Base-by-base conservation (phyloP, 2,113 vertebrate species). In the Rhegmatorhina hoffmannsi region DNA sequence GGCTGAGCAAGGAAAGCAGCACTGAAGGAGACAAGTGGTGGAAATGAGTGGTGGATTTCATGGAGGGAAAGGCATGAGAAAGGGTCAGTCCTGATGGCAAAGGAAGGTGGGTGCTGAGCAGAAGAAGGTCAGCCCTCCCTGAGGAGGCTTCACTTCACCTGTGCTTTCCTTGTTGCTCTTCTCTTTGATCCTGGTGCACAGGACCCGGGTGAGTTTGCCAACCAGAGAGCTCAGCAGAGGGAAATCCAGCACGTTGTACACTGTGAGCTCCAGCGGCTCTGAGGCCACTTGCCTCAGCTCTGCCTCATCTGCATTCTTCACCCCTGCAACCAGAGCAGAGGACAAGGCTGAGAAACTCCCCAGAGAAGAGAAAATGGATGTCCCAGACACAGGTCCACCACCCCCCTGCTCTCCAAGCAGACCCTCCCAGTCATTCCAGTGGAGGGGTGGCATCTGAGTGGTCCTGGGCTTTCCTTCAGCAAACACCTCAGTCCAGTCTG, bases 231-330 rank as follows among this genome's bases (percentile, higher is more conserved):
- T 88, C 84, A 99, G 98, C 97, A 99, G 97, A 2, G 98, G 99
- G 94, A 99, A 99, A 95, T 99, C 99, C 66, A 98, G 98, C 53
- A 99, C 98, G 0, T 98, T 99, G 98, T 99, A 99, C 6, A 99
- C 98, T 0, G 98, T 99, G 70, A 99, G 94, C 78, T 99, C 99
- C 92, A 98, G 96, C 0, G 99, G 99, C 69, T 98, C 98, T 0
- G 99, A 99, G 0, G 98, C 99, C 87, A 99, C 98, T 46, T 99
- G 98, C 87, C 97, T 98, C 94, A 99, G 92, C 95, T 99, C 99
- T 0, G 98, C 98, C 91, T 99, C 99, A 0, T 99, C 99, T 0
- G 99, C 99, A 0, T 99, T 99, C 97, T 99, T 99, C 89, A 99
- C 99, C 8, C 99, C 99, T 99, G 95, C 17, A 60, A 29, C 10